Percentiles rank a stretch among this genome's conserved stretches.
Evolutionary conservation across 2,888 invertebrate species (phyloP).

Genomic region (Agrochola circellaris): DNA sequence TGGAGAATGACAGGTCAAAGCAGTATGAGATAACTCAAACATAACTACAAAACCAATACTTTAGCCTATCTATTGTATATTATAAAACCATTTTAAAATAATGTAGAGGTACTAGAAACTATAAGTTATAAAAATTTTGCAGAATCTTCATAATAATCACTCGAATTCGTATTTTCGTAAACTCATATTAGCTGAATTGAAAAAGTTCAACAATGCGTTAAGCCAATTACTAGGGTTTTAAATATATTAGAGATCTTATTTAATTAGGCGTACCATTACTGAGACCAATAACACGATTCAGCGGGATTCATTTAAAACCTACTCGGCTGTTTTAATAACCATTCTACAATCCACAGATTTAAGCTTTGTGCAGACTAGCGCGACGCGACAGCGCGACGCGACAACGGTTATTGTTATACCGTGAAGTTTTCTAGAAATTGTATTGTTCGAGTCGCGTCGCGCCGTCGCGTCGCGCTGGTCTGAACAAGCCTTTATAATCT

Average conservation of each 20-base stretch:
- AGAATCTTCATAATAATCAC: background rate
- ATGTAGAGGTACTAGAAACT: background rate
- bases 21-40: background rate
- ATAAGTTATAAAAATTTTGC: background rate
- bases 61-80: no score
- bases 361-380: no score
- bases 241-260: background rate
- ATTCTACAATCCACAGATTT: background rate
- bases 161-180: slow-evolving; percentile 3
- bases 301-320: slow-evolving; percentile 9
- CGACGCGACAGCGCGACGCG: no score
- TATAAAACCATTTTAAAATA: background rate
- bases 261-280: background rate
- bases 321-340: background rate
- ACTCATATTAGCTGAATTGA: slow-evolving; percentile 2
- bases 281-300: background rate
- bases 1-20: background rate
- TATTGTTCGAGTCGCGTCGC: no score
- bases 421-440: no score
- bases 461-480: no score
- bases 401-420: no score
- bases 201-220: slow-evolving; percentile 22
- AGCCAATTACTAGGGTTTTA: slow-evolving; percentile 7
- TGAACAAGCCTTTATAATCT: no score
- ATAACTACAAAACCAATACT: background rate